A percentile compares a stretch with the other conserved stretches of the same genome.
phyloP scores from a whole-genome alignment of 2,888 invertebrate genomes.

The Drosophila mimica region DNA sequence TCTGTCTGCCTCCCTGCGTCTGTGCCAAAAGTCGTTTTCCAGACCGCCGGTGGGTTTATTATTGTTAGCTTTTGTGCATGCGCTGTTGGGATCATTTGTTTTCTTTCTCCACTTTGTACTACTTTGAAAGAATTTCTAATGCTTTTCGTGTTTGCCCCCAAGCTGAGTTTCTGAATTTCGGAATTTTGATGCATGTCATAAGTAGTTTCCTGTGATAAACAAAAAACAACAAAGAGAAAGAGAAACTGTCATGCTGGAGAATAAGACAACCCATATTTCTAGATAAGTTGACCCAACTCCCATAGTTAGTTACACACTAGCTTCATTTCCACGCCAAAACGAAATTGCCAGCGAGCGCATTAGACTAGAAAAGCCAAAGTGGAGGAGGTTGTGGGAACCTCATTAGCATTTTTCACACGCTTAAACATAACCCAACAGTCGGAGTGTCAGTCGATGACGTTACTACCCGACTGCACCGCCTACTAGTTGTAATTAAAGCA shows the following conservation, averaged over 20 bases:
- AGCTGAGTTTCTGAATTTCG: slow-evolving; percentile 41
- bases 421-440: slow-evolving; percentile 52
- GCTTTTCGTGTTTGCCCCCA: slow-evolving; percentile 61
- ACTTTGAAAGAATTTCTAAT: slow-evolving; percentile 72
- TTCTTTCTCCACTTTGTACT: slow-evolving; percentile 48
- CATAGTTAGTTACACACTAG: slow-evolving; percentile 36
- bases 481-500: slow-evolving; percentile 70
- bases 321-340: slow-evolving; percentile 64
- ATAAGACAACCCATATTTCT: slow-evolving; percentile 21
- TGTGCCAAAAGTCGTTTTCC: slow-evolving; percentile 71
- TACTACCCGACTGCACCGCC: slow-evolving; percentile 36
- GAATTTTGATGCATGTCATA: slow-evolving; percentile 46
- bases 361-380: slow-evolving; percentile 51
- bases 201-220: slow-evolving; percentile 64
- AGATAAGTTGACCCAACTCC: slow-evolving; percentile 48
- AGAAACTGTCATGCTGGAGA: slow-evolving; percentile 51
- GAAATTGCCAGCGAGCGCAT: slow-evolving; percentile 53
- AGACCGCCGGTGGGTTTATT: slow-evolving; percentile 48
- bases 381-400: slow-evolving; percentile 80
- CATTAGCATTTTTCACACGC: slow-evolving; percentile 83
- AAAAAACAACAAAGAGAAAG: slow-evolving; percentile 57
- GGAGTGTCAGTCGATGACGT: slow-evolving; percentile 63
- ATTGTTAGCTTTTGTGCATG: slow-evolving; percentile 44
- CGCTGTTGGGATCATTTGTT: slow-evolving; percentile 62
- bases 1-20: slow-evolving; percentile 23